Base-by-base conservation (phyloP, 2,113 vertebrate genomes). In the Rhadina sibilatrix region DNA sequence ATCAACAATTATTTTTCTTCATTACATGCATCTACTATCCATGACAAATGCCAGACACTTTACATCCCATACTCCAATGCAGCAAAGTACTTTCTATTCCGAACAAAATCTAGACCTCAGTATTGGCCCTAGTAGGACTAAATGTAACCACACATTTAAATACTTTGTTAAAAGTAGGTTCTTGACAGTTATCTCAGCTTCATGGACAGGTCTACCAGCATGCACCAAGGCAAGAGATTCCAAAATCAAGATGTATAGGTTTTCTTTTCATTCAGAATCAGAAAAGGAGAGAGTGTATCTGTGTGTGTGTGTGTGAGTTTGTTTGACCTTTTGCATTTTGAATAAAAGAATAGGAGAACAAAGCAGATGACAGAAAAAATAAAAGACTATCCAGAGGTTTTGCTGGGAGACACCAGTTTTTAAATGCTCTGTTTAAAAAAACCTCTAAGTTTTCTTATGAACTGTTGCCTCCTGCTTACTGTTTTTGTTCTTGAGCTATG, bases 241-340 rank as follows among this genome's bases (percentile, higher is more conserved):
- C 37, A 16, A 89, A 87, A 79, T 38, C 12, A 68, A 68, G 15
- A 50, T 2, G 1, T 5, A 12, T 5, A 77, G 9, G 6, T 69
- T 81, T 30, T 56, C 30, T 65, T 49, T 59, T 52, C 9, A 0
- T 37, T 37, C 50, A 9, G 30, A 54, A 12, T 11, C 9, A 40
- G 6, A 16, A 21, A 24, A 13, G 2, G 13, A 2, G 13, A 10
- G 10, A 19, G 27, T 11, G 17, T 23, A 5, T 14, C 2, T 52
- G 4, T 12, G 7, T 20, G 17, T 10, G 17, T 10, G 12, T 10
- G 12, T 40, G 40, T 30, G 15, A 42, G 33, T 92, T 69, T 38
- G 6, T 84, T 91, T 87, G 40, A 78, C 22, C 38, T 87, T 78
- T 81, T 50, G 16, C 5, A 5, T 52, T 76, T 22, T 12, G 6